Evolutionary conservation across 2,113 vertebrate species (phyloP).

Genomic region (Tachysurus fulvidraco): DNA sequence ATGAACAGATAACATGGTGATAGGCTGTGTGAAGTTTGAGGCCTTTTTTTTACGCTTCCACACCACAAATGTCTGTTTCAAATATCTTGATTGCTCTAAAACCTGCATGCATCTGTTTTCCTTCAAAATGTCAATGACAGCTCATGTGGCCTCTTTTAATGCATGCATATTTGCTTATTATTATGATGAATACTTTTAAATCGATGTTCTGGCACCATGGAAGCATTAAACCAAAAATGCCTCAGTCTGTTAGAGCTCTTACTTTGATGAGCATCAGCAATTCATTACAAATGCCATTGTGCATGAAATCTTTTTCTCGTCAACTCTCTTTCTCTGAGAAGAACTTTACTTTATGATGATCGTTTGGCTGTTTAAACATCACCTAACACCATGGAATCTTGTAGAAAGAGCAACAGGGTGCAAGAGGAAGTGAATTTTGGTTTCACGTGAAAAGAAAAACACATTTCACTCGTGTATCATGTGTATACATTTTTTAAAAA

Average conservation of each 20-base stretch:
- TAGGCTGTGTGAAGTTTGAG: slow-evolving; percentile 17
- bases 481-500: too few species aligned
- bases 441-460: neutral
- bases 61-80: slow-evolving; percentile 27
- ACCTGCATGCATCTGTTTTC: slow-evolving; percentile 21
- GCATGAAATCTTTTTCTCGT: neutral
- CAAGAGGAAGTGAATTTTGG: neutral
- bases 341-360: slow-evolving; percentile 56
- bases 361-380: slow-evolving; percentile 65
- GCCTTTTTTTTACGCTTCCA: slow-evolving; percentile 11
- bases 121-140: slow-evolving; percentile 17
- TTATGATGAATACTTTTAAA: slow-evolving; percentile 6
- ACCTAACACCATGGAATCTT: slow-evolving; percentile 33
- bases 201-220: neutral
- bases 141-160: slow-evolving; percentile 10
- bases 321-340: neutral
- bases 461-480: neutral
- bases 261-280: slow-evolving; percentile 23
- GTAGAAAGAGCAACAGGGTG: neutral
- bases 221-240: slow-evolving; percentile 13
- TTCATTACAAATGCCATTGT: slow-evolving; percentile 5
- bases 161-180: slow-evolving; percentile 15
- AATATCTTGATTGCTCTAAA: slow-evolving; percentile 21
- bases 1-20: slow-evolving; percentile 8
- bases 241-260: neutral